These are phyloP conservation scores for Parochlus steinenii DNA, from an alignment of 2,888 invertebrate species.

Conservation along the genomic window DNA sequence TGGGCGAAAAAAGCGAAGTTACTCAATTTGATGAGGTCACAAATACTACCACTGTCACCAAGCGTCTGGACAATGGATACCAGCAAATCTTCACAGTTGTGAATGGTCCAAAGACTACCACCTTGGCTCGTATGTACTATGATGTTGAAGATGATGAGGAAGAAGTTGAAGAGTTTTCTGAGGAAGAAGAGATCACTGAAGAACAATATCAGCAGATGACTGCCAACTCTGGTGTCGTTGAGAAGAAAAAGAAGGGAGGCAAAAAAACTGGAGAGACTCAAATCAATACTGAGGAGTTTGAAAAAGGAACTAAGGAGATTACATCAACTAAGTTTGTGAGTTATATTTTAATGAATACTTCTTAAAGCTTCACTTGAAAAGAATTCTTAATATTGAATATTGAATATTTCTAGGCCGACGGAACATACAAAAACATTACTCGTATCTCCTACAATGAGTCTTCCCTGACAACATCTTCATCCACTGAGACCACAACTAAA, in stretches of 20 bases:
- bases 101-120: slow-evolving; percentile 9
- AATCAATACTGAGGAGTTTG: slow-evolving; percentile 9
- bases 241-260: slow-evolving; percentile 12
- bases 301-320: slow-evolving; percentile 10
- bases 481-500: slow-evolving; percentile 7
- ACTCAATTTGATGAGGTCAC: slow-evolving; percentile 7
- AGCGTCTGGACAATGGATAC: slow-evolving; percentile 9
- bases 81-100: slow-evolving; percentile 12
- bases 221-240: background rate
- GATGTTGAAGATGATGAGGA: slow-evolving; percentile 11
- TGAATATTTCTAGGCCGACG: too few species aligned
- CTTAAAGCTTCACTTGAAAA: too few species aligned
- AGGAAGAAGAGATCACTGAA: slow-evolving; percentile 2
- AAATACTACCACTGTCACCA: slow-evolving; percentile 8
- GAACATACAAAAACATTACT: slow-evolving; percentile 2
- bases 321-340: slow-evolving; percentile 3
- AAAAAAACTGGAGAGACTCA: slow-evolving; percentile 7
- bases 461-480: slow-evolving; percentile 6
- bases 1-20: slow-evolving; percentile 10
- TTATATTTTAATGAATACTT: too few species aligned
- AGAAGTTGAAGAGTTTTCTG: slow-evolving; percentile 6
- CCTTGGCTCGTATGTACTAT: slow-evolving; percentile 9
- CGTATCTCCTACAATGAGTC: slow-evolving; percentile 7
- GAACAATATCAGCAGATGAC: too few species aligned
- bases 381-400: too few species aligned